Conservation (phyloP, 2,888 invertebrate genomes). For the Cryptocephalus primarius region DNA sequence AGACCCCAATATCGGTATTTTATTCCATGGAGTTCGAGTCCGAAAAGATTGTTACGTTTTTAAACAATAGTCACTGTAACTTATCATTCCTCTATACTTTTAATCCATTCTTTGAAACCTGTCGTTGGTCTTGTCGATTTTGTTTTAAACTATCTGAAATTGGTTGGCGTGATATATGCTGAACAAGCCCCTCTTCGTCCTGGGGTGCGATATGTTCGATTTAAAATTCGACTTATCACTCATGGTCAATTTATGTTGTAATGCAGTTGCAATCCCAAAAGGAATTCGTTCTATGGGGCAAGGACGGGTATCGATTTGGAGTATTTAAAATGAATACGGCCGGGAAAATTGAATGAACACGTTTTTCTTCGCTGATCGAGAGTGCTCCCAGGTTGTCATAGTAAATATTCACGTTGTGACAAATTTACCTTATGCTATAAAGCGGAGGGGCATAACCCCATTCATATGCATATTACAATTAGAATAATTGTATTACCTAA, state of each 20-base stretch:
- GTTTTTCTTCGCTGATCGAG: no score
- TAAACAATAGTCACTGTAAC: no score
- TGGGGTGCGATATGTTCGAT: slow-evolving; percentile 2
- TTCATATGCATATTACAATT: slow-evolving; percentile 20
- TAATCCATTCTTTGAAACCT: no score
- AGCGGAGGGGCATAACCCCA: slow-evolving; percentile 1
- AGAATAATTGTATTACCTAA: slow-evolving; percentile 17
- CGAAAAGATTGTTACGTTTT: no score
- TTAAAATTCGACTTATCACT: slow-evolving; percentile 6
- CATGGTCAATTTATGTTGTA: slow-evolving; percentile 6
- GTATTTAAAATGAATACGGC: slow-evolving; percentile 1
- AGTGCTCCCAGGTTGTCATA: no score
- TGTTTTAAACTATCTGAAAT: neutral
- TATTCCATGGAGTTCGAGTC: no score
- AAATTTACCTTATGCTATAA: no score
- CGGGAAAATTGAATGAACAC: no score
- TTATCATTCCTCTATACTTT: no score
- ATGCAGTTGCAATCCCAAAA: slow-evolving; percentile 4
- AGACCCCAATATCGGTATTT: no score
- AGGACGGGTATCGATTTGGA: slow-evolving; percentile 4
- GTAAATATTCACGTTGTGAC: no score
- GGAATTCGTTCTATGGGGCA: slow-evolving; percentile 5
- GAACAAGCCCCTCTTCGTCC: slow-evolving; percentile 1
- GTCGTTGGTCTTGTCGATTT: no score
- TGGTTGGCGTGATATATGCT: neutral